These are phyloP conservation scores for Maniola jurtina DNA, from an alignment of 1,140 invertebrate species.

Conservation along the genomic window DNA sequence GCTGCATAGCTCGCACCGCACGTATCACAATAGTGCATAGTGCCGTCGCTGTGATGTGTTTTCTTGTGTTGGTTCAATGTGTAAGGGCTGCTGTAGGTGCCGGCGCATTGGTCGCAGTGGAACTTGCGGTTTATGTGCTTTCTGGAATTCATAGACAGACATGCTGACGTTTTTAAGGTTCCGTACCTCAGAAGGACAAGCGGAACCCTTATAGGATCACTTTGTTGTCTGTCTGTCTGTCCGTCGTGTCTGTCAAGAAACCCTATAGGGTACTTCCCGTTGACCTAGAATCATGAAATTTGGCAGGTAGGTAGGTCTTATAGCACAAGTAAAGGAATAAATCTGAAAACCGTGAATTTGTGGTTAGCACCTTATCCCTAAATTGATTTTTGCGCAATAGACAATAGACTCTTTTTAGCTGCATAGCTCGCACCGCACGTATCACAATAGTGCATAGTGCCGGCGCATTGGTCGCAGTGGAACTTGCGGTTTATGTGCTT, in stretches of 20 bases:
- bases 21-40: constrained; percentile 34
- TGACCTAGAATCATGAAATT: no score
- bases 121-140: constrained; percentile 58
- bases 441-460: constrained; percentile 36
- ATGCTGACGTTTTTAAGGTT: no score
- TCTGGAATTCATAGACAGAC: constrained; percentile 31
- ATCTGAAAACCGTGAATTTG: no score
- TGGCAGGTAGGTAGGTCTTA: no score
- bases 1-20: constrained; percentile 37
- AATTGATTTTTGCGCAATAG: no score
- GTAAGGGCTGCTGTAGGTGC: constrained; percentile 53
- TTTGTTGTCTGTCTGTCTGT: no score
- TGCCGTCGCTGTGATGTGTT: constrained; percentile 22
- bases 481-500: constrained; percentile 58
- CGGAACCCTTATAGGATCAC: no score
- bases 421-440: constrained; percentile 36
- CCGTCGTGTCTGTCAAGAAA: no score
- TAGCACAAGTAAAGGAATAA: no score
- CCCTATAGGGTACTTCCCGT: no score
- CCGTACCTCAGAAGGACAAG: no score
- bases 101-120: constrained; percentile 43
- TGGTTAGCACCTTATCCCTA: no score
- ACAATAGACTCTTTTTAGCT: constrained; percentile 43
- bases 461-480: constrained; percentile 43
- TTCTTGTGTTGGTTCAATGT: constrained; percentile 47